Evolutionary conservation across 2,113 vertebrate species (phyloP).

Genomic region (Triplophysa siluroides): DNA sequence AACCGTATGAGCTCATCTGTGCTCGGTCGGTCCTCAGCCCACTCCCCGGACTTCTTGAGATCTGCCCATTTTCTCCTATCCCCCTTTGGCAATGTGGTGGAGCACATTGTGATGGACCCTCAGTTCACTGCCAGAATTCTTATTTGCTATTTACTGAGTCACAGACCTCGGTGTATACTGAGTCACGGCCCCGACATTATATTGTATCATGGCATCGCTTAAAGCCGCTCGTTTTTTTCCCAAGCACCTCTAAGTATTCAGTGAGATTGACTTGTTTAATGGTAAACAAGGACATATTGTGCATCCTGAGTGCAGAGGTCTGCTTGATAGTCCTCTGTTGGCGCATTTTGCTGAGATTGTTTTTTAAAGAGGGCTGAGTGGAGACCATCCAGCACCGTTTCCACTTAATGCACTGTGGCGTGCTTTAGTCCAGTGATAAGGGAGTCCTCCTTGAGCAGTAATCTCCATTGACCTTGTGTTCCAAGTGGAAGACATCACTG

Average conservation of each 20-base stretch:
- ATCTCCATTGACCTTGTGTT: constrained; percentile 46
- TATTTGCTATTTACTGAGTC: constrained; percentile 11
- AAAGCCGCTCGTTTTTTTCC: constrained; percentile 24
- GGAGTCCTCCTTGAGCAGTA: constrained; percentile 39
- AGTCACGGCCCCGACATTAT: constrained; percentile 38
- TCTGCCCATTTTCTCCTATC: constrained; percentile 44
- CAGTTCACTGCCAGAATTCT: constrained; percentile 42
- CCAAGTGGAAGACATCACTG: constrained; percentile 24
- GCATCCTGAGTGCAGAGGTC: constrained; percentile 30
- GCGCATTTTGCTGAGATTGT: constrained; percentile 38
- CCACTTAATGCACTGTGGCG: constrained; percentile 33
- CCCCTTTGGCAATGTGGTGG: constrained; percentile 19
- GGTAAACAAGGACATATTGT: constrained; percentile 47
- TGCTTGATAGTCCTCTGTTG: constrained; percentile 20
- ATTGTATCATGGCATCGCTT: constrained; percentile 22
- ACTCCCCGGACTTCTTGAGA: constrained; percentile 21
- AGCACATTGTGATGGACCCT: constrained; percentile 35
- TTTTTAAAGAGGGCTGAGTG: constrained; percentile 47
- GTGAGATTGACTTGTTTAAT: constrained; percentile 48
- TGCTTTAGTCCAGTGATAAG: constrained; percentile 37
- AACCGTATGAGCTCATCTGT: constrained; percentile 16
- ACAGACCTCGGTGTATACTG: constrained; percentile 28
- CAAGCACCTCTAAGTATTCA: constrained; percentile 28
- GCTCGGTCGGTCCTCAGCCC: constrained; percentile 5
- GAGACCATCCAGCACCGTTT: constrained; percentile 29